phyloP scores from a whole-genome alignment of 2,797 vertebrate species.

The Coregonus suidteri region DNA sequence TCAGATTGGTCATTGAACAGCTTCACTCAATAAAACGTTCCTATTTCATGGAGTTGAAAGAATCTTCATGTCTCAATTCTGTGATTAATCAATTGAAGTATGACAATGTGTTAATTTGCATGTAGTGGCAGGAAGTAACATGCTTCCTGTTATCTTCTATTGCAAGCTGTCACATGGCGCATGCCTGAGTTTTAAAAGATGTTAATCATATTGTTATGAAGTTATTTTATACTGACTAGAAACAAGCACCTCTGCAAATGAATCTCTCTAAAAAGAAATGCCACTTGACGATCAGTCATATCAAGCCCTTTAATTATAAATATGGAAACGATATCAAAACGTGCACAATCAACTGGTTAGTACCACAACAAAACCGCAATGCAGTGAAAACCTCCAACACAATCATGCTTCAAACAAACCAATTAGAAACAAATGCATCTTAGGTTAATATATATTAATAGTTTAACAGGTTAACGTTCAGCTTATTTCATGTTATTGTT shows the following conservation, averaged over 20 bases:
- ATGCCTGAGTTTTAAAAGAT: not conserved
- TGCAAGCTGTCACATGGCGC: no score
- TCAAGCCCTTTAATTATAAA: constrained; percentile 70
- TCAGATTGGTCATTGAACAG: not conserved
- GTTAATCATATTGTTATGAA: not conserved
- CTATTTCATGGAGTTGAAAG: not conserved
- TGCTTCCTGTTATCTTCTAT: not conserved
- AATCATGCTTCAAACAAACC: constrained; percentile 9
- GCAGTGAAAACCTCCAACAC: not conserved
- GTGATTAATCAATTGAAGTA: not conserved
- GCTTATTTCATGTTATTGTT: constrained; percentile 45
- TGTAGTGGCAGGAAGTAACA: not conserved
- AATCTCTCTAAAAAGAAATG: not conserved
- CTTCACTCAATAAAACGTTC: not conserved
- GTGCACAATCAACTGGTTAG: not conserved
- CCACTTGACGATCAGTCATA: constrained; percentile 9
- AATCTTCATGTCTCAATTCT: not conserved
- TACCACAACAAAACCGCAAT: not conserved
- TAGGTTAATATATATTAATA: constrained; percentile 47
- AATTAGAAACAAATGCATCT: constrained; percentile 40
- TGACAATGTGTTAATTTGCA: not conserved
- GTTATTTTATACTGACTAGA: not conserved
- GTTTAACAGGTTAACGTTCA: constrained; percentile 13
- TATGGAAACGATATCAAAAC: constrained; percentile 62
- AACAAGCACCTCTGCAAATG: not conserved